Percentiles rank a stretch among this genome's conserved stretches.
Evolutionary conservation across 1,140 invertebrate genomes (phyloP).

Genomic region (Hormaphis cornu): DNA sequence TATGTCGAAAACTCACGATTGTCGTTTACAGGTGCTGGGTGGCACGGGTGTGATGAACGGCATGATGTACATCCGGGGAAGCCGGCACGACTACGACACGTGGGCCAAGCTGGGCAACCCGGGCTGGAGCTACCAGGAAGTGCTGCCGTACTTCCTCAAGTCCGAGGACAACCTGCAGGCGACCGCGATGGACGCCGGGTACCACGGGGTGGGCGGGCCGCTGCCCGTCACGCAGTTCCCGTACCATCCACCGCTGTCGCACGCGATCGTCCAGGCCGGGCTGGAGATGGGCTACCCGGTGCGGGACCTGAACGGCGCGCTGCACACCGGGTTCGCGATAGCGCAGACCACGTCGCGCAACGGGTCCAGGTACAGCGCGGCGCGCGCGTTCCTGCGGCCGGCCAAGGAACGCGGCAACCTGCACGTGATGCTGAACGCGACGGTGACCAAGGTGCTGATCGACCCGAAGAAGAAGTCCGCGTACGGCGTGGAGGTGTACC

Average conservation of each 20-base stretch:
- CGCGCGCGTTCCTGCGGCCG: slow-evolving; percentile 62
- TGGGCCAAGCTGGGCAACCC: slow-evolving; percentile 78
- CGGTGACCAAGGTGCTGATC: slow-evolving; percentile 61
- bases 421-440: slow-evolving; percentile 65
- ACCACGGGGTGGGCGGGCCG: slow-evolving; percentile 66
- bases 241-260: slow-evolving; percentile 73
- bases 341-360: slow-evolving; percentile 80
- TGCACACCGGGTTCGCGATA: slow-evolving; percentile 68
- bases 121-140: slow-evolving; percentile 84
- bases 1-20: no score
- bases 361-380: slow-evolving; percentile 69
- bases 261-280: slow-evolving; percentile 66
- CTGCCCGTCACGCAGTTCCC: slow-evolving; percentile 73
- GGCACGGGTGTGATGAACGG: slow-evolving; percentile 91
- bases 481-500: slow-evolving; percentile 56
- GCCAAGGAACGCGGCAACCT: slow-evolving; percentile 60
- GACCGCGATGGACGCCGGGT: slow-evolving; percentile 61
- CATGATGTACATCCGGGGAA: slow-evolving; percentile 93
- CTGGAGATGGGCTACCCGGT: slow-evolving; percentile 45
- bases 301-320: slow-evolving; percentile 74
- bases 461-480: slow-evolving; percentile 57
- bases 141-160: slow-evolving; percentile 78
- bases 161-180: slow-evolving; percentile 70
- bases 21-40: slow-evolving; percentile 70
- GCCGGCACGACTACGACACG: slow-evolving; percentile 77